phyloP scores from a whole-genome alignment of 2,888 invertebrate genomes.

The Drosophila niveifrons region DNA sequence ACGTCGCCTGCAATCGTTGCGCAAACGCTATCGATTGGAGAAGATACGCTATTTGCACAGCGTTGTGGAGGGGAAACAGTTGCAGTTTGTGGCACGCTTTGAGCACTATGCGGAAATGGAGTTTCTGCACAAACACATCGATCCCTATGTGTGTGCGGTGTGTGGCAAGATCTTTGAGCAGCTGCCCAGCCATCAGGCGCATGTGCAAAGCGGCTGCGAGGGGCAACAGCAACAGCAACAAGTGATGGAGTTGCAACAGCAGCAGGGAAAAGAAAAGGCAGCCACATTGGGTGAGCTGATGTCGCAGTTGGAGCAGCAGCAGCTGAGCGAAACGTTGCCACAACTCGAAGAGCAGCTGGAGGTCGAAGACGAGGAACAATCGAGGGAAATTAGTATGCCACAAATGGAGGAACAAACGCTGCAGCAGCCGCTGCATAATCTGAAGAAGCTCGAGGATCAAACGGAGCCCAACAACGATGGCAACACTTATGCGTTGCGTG shows the following conservation, averaged over 20 bases:
- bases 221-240: background rate
- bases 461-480: background rate
- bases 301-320: conserved; percentile 33
- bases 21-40: conserved; percentile 79
- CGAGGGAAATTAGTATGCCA: conserved; percentile 5
- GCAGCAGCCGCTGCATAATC: background rate
- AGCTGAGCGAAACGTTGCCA: background rate
- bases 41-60: conserved; percentile 76
- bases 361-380: background rate
- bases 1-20: conserved; percentile 70
- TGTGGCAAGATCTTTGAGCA: conserved; percentile 80
- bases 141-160: conserved; percentile 76
- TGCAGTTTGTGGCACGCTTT: conserved; percentile 67
- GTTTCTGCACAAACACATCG: conserved; percentile 79
- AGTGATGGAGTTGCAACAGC: background rate
- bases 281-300: conserved; percentile 35
- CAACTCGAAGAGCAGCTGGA: background rate
- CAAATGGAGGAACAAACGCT: conserved; percentile 10
- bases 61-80: conserved; percentile 69
- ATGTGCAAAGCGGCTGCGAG: conserved; percentile 66
- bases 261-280: background rate
- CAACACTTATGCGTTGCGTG: conserved; percentile 35
- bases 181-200: conserved; percentile 64
- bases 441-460: background rate
- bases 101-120: conserved; percentile 77